These are phyloP conservation scores for Ranitomeya imitator DNA, from an alignment of 2,113 vertebrate species.

Conservation along the genomic window DNA sequence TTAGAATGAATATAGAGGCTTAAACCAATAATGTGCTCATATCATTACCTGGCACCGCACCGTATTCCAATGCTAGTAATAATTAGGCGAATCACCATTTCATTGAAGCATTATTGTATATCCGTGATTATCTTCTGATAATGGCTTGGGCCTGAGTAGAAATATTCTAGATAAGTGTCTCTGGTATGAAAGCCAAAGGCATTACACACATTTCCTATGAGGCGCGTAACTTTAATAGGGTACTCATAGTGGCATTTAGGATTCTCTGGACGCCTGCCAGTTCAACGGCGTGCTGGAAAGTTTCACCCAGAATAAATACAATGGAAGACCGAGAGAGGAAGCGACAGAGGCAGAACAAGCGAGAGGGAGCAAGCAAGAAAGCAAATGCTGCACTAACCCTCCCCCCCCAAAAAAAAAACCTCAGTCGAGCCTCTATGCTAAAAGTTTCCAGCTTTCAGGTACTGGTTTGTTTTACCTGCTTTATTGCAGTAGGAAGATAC, in stretches of 20 bases:
- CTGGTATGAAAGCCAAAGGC: constrained; percentile 36
- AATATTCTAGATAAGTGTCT: constrained; percentile 41
- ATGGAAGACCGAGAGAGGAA: constrained; percentile 42
- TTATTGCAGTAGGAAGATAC: constrained; percentile 33
- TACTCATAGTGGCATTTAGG: constrained; percentile 51
- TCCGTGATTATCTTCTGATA: constrained; percentile 7
- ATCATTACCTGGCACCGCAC: neutral
- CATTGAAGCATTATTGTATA: neutral
- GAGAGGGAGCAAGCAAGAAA: neutral
- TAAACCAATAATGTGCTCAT: neutral
- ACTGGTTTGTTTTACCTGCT: constrained; percentile 40
- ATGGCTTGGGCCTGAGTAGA: neutral
- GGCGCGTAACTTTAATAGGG: constrained; percentile 48
- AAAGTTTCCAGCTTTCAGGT: constrained; percentile 7
- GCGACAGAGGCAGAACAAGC: neutral
- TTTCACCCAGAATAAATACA: constrained; percentile 57
- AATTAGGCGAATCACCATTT: constrained; percentile 7
- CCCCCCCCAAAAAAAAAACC: no score
- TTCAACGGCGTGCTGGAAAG: constrained; percentile 58
- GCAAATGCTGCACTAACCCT: neutral
- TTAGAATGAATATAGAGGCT: neutral
- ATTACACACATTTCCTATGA: constrained; percentile 59
- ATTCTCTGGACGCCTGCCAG: constrained; percentile 51
- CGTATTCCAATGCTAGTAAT: neutral
- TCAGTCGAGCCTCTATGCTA: neutral